Base-by-base conservation (phyloP, 2,888 invertebrate species). In the Eilema depressum region DNA sequence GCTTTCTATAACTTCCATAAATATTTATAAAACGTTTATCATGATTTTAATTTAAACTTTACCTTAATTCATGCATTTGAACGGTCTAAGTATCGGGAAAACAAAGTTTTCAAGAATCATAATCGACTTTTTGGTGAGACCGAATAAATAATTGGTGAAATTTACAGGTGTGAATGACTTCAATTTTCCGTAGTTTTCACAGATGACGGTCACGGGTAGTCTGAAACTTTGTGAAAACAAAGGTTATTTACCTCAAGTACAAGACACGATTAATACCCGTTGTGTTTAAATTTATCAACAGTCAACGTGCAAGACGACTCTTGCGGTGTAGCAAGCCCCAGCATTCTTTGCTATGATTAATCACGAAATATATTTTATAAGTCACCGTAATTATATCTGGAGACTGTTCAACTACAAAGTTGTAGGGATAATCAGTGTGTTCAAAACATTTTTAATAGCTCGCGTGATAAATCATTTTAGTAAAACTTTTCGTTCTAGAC, bases 401-500 rank as follows among this genome's bases (percentile, higher is more conserved):
- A 47, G 59, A 20, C 59, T 25, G 7, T 53, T 53, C 23, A 30
- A 28, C n/a, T 41, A 47, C 26, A 47, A 28, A 47, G 12, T 26
- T 20, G 5, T 17, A 64, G 25, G 25, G 37, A 64, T 64, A n/a
- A 26, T 20, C 2, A 26, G 25, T 20, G n/a, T 28, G 53, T 63
- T 63, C 26, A 20, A 28, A 53, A 53, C 28, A 10, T 17, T 26
- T 64, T 60, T 60, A 26, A 60, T 53, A 69, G 26, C 63, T 61
- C 25, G 23, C 23, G n/a, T 37, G 28, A 28, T 63, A 23, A 47
- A 56, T 69, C 23, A 60, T 69, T 72, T 69, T 59, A 60, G n/a
- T 69, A 62, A 17, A 62, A 66, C 53, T 68, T 53, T 64, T 73
- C 47, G 64, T 69, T 70, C 65, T 63, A 68, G 68, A 70, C 68